phyloP scores from a whole-genome alignment of 2,797 vertebrate species.

The Coendou prehensilis region DNA sequence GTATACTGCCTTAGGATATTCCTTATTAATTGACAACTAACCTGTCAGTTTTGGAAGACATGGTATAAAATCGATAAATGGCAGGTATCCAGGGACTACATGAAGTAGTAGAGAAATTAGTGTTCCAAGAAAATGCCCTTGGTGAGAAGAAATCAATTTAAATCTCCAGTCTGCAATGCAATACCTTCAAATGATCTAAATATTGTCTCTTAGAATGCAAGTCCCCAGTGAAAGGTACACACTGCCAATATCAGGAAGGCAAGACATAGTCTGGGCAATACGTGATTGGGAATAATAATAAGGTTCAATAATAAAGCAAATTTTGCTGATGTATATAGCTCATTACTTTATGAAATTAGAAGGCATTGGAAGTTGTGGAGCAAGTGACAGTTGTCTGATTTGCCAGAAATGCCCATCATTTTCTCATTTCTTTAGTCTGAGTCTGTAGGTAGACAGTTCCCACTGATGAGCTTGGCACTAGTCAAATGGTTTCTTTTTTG shows the following conservation, averaged over 20 bases:
- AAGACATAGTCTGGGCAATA: conserved; percentile 69
- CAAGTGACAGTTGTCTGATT: conserved; percentile 81
- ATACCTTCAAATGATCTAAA: neutral
- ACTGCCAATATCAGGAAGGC: conserved; percentile 75
- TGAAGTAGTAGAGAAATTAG: conserved; percentile 72
- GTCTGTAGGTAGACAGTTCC: conserved; percentile 86
- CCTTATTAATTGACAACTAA: conserved; percentile 70
- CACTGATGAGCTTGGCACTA: conserved; percentile 84
- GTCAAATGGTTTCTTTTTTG: neutral
- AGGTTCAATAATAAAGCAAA: conserved; percentile 78
- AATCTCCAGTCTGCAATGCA: conserved; percentile 50
- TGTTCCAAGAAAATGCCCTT: conserved; percentile 50
- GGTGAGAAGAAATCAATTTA: conserved; percentile 74
- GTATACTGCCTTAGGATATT: neutral
- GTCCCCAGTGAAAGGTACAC: conserved; percentile 61
- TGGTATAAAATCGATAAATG: conserved; percentile 69
- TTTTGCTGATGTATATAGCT: conserved; percentile 77
- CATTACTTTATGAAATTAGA: conserved; percentile 85
- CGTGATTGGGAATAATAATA: conserved; percentile 70
- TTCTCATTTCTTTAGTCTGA: conserved; percentile 86
- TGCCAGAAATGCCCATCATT: conserved; percentile 82
- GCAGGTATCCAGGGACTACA: conserved; percentile 66
- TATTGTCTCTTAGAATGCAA: conserved; percentile 64
- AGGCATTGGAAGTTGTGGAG: conserved; percentile 72
- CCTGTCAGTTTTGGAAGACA: conserved; percentile 48